Evolutionary conservation across 2,888 invertebrate species (phyloP), one percentile per base, ranked within the genome.

Genomic region (Rhogogaster chlorosoma): DNA sequence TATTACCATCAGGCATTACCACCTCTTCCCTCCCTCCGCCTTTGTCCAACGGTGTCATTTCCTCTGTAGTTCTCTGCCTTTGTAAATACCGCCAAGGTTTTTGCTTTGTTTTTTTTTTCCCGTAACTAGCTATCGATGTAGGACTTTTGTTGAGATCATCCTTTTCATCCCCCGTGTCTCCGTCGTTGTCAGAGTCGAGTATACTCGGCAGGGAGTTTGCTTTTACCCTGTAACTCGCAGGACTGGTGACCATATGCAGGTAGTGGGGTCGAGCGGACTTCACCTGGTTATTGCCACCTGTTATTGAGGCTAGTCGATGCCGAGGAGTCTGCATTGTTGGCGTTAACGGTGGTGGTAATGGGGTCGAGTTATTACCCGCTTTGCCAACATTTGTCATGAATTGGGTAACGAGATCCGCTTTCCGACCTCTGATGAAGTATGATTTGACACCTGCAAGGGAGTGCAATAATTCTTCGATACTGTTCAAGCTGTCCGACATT

Each of bases 171-270:
- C 93, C 94, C 86, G 94, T 94, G 84, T 96, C 96, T 86, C 95
- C 94, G 87, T 96, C 96, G 67, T 95, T 95, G 86, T 97, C 97
- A 0, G 96, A 96, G 90, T 97, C 97, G 90, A 98, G 94, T 90
- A 97, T 97, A 91, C 97, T 97, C 0, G 98, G 98, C 90, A 98
- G 93, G 85, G 97, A 97, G 91, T 96, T 97, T 80, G 97, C 97
- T 93, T 96, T 94, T 92, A 94, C 90, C 75, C 91, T 89, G 85
- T 92, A 92, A 87, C 88, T 92, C 85, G 85, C 92, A 0, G 90
- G 84, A 75, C 91, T 93, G 15, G 93, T 92, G 18, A 93, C 90
- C 92, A 93, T 93, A 75, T 93, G 92, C 18, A 93, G 89, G 87
- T 93, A 93, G 75, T 93, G 93, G 64, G 91, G 90, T 45, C 92